Conservation (phyloP, 2,113 vertebrate genomes). For the Ciconia maguari region DNA sequence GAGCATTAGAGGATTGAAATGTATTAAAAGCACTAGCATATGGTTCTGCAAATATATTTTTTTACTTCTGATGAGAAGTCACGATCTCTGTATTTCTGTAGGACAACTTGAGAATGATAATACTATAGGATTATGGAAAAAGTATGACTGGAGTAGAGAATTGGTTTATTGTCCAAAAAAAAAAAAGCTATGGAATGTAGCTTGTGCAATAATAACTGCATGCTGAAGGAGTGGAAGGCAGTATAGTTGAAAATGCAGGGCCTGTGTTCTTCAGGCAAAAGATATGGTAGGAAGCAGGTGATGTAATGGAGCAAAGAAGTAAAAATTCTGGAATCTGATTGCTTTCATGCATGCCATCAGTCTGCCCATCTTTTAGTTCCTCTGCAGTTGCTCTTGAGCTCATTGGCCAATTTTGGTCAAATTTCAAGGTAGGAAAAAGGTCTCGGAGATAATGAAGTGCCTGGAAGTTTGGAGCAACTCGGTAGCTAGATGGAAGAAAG, state of each 20-base stretch:
- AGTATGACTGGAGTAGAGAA: background rate
- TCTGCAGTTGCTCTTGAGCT: background rate
- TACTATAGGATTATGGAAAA: background rate
- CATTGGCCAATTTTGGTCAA: background rate
- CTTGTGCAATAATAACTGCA: background rate
- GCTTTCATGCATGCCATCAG: background rate
- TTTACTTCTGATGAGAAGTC: background rate
- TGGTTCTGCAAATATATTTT: background rate
- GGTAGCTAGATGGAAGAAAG: background rate
- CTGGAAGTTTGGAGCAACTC: background rate
- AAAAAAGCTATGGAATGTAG: background rate
- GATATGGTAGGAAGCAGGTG: background rate
- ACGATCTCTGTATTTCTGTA: background rate
- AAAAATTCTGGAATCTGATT: background rate
- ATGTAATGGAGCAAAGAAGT: background rate
- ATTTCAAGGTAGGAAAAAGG: background rate
- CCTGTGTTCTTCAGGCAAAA: background rate
- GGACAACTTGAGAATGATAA: background rate
- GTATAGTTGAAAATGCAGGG: background rate
- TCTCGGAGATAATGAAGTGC: background rate
- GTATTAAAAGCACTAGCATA: background rate
- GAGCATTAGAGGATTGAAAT: background rate
- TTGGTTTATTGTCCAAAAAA: background rate
- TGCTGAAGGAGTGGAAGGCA: background rate
- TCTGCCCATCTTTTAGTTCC: background rate